Evolutionary conservation across 2,888 invertebrate genomes (phyloP).

Genomic region (Drosophila sordidapex): DNA sequence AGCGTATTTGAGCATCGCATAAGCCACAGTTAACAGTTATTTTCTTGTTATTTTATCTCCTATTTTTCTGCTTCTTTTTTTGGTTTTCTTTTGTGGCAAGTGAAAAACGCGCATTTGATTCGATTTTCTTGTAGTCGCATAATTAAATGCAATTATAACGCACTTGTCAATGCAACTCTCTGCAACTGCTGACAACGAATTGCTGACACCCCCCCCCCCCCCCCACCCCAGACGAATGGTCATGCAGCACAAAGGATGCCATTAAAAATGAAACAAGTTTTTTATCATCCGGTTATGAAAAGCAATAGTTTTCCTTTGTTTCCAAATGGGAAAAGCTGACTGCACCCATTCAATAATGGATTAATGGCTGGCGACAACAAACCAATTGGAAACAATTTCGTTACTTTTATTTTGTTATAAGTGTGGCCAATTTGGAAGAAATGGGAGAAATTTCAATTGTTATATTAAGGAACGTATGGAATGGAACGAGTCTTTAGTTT

Average conservation of each 20-base stretch:
- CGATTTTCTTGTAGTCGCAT: slow-evolving; percentile 60
- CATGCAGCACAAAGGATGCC: not conserved
- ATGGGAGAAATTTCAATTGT: not conserved
- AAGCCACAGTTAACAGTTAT: not conserved
- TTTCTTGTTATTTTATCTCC: not conserved
- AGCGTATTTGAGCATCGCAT: not conserved
- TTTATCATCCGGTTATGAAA: slow-evolving; percentile 8
- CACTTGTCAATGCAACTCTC: slow-evolving; percentile 36
- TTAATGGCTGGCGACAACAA: not conserved
- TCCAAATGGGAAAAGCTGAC: slow-evolving; percentile 10
- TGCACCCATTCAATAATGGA: slow-evolving; percentile 10
- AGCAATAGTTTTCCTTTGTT: slow-evolving; percentile 6
- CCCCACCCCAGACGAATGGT: not conserved
- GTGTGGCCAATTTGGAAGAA: not conserved
- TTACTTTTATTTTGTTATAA: too few species aligned
- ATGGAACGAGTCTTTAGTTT: not conserved
- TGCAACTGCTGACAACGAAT: slow-evolving; percentile 38
- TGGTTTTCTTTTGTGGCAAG: slow-evolving; percentile 16
- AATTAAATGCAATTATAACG: slow-evolving; percentile 71
- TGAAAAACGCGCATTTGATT: slow-evolving; percentile 52
- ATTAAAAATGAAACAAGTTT: slow-evolving; percentile 19
- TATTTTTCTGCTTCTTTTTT: slow-evolving; percentile 11
- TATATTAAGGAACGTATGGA: not conserved
- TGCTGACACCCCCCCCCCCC: not conserved
- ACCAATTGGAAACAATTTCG: not conserved